Conservation (phyloP, 2,113 vertebrate species). For the Pan paniscus region DNA sequence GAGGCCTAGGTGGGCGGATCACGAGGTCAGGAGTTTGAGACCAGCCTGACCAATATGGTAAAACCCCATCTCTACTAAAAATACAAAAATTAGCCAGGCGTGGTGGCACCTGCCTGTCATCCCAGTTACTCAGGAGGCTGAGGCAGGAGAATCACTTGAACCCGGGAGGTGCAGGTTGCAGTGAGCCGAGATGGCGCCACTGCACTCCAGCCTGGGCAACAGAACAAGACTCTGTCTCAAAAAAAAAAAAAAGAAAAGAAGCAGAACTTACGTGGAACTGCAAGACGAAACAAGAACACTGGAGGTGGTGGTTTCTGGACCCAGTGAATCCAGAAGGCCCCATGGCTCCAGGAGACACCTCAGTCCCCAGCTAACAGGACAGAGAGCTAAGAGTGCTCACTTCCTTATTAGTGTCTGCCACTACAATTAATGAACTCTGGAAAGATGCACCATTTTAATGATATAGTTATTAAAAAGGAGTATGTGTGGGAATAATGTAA, state of each 20-base stretch:
- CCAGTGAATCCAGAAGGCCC: background rate
- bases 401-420: background rate
- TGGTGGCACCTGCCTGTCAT: no score
- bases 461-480: background rate
- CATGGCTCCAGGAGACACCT: background rate
- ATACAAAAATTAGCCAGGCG: no score
- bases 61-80: no score
- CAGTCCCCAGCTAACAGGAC: background rate
- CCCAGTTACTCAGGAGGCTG: no score
- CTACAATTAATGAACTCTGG: background rate
- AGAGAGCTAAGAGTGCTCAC: background rate
- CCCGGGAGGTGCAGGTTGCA: no score
- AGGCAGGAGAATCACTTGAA: no score
- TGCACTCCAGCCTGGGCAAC: no score
- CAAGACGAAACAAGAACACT: background rate
- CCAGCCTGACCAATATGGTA: no score
- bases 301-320: background rate
- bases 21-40: no score
- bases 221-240: no score
- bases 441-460: background rate
- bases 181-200: no score
- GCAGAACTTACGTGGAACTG: background rate
- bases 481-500: background rate
- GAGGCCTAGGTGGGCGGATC: no score
- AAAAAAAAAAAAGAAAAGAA: background rate